phyloP scores from a whole-genome alignment of 2,113 vertebrate genomes.

The Micronycteris hirsuta region DNA sequence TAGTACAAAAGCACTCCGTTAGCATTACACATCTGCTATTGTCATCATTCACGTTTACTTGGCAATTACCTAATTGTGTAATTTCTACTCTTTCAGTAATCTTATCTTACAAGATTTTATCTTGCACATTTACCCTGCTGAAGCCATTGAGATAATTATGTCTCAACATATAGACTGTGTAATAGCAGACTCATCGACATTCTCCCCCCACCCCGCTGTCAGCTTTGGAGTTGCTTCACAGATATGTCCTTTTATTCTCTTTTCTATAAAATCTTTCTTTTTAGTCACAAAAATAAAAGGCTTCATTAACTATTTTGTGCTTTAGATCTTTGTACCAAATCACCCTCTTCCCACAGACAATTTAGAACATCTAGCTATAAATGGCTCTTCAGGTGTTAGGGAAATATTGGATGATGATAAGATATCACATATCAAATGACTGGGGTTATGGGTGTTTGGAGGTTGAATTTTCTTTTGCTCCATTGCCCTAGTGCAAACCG shows the following conservation, averaged over 20 bases:
- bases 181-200: neutral
- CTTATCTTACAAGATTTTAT: slow-evolving; percentile 64
- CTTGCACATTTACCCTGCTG: neutral
- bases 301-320: slow-evolving; percentile 26
- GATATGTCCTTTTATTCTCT: slow-evolving; percentile 15
- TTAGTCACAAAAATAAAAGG: neutral
- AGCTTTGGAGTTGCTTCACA: neutral
- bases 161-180: slow-evolving; percentile 7
- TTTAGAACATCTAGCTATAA: slow-evolving; percentile 17
- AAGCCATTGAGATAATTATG: slow-evolving; percentile 52
- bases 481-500: neutral
- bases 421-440: neutral
- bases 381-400: neutral
- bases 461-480: neutral
- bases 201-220: neutral
- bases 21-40: slow-evolving; percentile 28
- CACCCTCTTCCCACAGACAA: neutral
- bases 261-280: slow-evolving; percentile 9
- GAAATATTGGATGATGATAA: neutral
- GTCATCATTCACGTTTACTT: slow-evolving; percentile 14
- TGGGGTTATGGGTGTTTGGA: neutral
- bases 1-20: neutral
- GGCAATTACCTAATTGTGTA: slow-evolving; percentile 52
- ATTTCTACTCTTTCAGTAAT: slow-evolving; percentile 52
- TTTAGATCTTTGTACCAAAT: neutral